Evolutionary conservation across 35 echinoderm and acorn worm genomes (phyloP), one percentile per base, ranked within the genome.

Genomic region (Hemicentrotus pulcherrimus): DNA sequence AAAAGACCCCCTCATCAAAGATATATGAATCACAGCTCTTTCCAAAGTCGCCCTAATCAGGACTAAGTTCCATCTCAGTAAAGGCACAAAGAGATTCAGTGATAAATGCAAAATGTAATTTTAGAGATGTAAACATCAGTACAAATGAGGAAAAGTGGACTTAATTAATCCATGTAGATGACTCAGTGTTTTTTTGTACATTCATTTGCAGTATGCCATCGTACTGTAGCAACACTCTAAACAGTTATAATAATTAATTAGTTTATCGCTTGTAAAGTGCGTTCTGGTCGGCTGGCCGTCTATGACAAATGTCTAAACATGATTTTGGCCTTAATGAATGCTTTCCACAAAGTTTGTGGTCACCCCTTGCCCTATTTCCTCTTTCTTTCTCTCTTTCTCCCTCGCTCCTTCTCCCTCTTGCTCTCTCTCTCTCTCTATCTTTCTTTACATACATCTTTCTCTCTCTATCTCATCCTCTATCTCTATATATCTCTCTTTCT

Each of bases 231-330:
- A n/a, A 78, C 65, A 78, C 65, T 22, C 65, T n/a, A 28, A 78
- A n/a, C 65, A 78, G 65, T 78, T 78, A 78, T n/a, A n/a, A 78
- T 78, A 78, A 78, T 78, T 78, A 78, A 78, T 78, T 78, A 78
- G 65, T 78, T 78, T 28, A 78, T 78, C 65, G 65, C 65, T 78
- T 78, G 65, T 28, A 78, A 78, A 78, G 65, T 78, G 65, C 65
- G 65, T 18, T 22, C 18, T 28, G 65, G 65, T 78, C 65, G 65
- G 65, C 6, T 78, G 7, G 65, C 6, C 65, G 18, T 78, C 19
- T 78, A 78, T 78, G 65, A 78, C 65, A 78, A 78, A 78, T 78
- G 65, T 22, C 65, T 78, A n/a, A 28, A n/a, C 65, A 78, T 78
- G 65, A 28, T 78, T 78, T n/a, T 4, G 19, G 28, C 65, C 19